Percentiles rank a stretch among this genome's conserved stretches.
These are phyloP conservation scores for Carassius gibelio DNA, from an alignment of 2,113 vertebrate species.

Conservation along the genomic window DNA sequence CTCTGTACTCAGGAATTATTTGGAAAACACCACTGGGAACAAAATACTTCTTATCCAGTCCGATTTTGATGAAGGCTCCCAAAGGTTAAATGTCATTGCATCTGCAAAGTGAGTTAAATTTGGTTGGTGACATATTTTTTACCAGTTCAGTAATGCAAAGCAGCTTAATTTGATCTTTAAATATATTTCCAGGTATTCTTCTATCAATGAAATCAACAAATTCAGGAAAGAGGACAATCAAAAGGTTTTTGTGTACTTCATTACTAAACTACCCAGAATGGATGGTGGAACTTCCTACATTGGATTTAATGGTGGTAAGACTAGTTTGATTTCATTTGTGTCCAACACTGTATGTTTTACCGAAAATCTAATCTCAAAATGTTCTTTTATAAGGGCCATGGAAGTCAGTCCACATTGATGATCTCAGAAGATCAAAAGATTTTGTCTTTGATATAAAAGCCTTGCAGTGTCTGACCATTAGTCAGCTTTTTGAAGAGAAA, in stretches of 20 bases:
- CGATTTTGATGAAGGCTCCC: slow-evolving; percentile 83
- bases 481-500: slow-evolving; percentile 82
- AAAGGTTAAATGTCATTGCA: slow-evolving; percentile 85
- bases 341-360: not conserved
- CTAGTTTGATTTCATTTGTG: not conserved
- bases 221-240: slow-evolving; percentile 59
- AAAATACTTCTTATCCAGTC: slow-evolving; percentile 90
- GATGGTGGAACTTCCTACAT: slow-evolving; percentile 84
- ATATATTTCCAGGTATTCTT: slow-evolving; percentile 79
- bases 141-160: not conserved
- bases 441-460: slow-evolving; percentile 86
- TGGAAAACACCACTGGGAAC: slow-evolving; percentile 64
- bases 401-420: slow-evolving; percentile 92
- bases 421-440: slow-evolving; percentile 84
- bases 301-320: slow-evolving; percentile 90
- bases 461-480: slow-evolving; percentile 85
- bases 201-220: slow-evolving; percentile 92
- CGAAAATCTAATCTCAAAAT: not conserved
- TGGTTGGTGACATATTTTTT: not conserved
- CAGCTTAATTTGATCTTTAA: not conserved
- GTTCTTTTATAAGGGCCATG: slow-evolving; percentile 80
- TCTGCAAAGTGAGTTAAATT: slow-evolving; percentile 86
- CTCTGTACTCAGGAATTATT: slow-evolving; percentile 73
- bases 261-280: slow-evolving; percentile 88
- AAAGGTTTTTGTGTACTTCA: slow-evolving; percentile 85